Conservation (phyloP, 2,113 vertebrate genomes). For the Alligator sinensis region DNA sequence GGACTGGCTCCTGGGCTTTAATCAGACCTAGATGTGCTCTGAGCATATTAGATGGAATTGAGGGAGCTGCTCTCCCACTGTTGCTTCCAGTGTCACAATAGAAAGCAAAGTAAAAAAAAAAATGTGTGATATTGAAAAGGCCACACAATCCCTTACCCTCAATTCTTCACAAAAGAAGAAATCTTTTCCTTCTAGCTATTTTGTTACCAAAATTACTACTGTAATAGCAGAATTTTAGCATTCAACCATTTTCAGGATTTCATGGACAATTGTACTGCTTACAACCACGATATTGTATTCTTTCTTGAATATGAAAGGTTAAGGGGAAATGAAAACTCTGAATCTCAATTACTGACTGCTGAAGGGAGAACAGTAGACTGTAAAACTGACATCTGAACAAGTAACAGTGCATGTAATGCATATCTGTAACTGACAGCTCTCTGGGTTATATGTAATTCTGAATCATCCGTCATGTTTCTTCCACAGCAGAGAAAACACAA, state of each 20-base stretch:
- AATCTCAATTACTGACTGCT: not conserved
- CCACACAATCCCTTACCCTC: not conserved
- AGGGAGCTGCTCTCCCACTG: not conserved
- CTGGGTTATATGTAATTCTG: slow-evolving; percentile 33
- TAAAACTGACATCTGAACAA: slow-evolving; percentile 37
- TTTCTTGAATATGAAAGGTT: not conserved
- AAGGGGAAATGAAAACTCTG: not conserved
- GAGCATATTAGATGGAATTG: not conserved
- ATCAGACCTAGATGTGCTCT: not conserved
- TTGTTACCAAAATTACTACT: not conserved
- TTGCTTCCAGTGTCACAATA: not conserved
- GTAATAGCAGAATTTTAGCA: not conserved
- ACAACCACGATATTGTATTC: not conserved
- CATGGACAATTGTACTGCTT: not conserved
- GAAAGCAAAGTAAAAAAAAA: not conserved
- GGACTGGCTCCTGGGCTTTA: not conserved
- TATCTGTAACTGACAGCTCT: slow-evolving; percentile 47
- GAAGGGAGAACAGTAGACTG: not conserved
- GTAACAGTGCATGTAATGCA: not conserved
- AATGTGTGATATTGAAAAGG: not conserved
- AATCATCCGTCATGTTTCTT: slow-evolving; percentile 49
- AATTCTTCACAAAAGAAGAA: not conserved
- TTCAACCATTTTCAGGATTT: not conserved
- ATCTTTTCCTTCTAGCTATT: not conserved
- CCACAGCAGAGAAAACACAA: slow-evolving; percentile 40